These are phyloP conservation scores for Graptemys geographica DNA, from an alignment of 2,797 vertebrate species.

Conservation along the genomic window DNA sequence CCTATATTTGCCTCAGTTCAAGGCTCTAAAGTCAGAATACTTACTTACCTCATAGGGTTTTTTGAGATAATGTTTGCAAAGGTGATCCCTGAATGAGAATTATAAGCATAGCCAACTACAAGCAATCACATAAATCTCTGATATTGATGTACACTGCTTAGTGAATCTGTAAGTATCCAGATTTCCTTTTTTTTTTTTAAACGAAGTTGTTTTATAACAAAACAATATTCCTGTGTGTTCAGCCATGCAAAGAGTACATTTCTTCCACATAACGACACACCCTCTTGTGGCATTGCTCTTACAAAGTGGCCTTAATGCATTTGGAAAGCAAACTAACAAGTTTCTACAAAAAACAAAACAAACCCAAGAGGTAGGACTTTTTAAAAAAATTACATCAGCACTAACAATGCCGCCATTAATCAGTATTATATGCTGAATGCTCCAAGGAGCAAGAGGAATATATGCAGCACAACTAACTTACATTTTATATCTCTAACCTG, in stretches of 20 bases:
- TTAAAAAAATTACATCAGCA: not conserved
- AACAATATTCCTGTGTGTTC: not conserved
- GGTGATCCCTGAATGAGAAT: not conserved
- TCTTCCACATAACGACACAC: not conserved
- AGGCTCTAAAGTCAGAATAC: not conserved
- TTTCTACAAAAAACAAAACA: not conserved
- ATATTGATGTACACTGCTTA: not conserved
- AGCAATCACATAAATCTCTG: not conserved
- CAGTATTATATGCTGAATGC: not conserved
- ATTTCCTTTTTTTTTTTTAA: not conserved
- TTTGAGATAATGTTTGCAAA: not conserved
- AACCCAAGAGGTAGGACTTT: not conserved
- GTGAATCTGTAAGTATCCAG: not conserved
- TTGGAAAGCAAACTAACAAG: not conserved
- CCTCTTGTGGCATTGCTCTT: not conserved
- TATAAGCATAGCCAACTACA: not conserved
- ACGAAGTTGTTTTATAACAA: not conserved
- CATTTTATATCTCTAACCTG: accelerated
- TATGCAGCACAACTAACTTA: not conserved
- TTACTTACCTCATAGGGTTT: accelerated
- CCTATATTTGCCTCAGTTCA: not conserved
- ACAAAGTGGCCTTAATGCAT: not conserved
- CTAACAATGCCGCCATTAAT: not conserved
- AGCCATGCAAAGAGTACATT: not conserved
- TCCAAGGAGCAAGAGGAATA: not conserved